Evolutionary conservation across 2,113 vertebrate genomes (phyloP).

Genomic region (Petrocephalus zakoni): DNA sequence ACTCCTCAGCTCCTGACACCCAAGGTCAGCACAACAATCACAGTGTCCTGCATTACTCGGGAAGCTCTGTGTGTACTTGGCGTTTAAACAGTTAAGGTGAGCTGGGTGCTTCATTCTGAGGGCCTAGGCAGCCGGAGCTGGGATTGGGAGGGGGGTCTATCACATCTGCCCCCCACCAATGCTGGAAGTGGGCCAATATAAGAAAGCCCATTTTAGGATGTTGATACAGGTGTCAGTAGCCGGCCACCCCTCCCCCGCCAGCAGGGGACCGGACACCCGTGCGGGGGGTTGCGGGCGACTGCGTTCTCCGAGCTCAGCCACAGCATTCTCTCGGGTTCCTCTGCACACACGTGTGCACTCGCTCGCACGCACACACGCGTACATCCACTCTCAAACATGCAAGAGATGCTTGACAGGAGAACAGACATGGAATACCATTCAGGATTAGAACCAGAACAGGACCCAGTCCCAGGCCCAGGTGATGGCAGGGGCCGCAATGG

Average conservation of each 20-base stretch:
- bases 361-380: neutral
- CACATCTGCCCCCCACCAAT: neutral
- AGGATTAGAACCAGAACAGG: too few species aligned
- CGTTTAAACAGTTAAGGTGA: neutral
- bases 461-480: neutral
- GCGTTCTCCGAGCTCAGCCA: neutral
- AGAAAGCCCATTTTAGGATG: slow-evolving; percentile 10
- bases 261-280: neutral
- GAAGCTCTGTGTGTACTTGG: neutral
- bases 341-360: neutral
- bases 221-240: slow-evolving; percentile 27
- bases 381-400: slow-evolving; percentile 22
- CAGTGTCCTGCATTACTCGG: neutral
- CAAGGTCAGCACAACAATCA: neutral
- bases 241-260: neutral
- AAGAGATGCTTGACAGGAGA: slow-evolving; percentile 41
- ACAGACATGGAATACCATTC: slow-evolving; percentile 48
- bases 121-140: neutral
- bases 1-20: neutral
- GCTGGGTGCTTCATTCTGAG: neutral
- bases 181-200: neutral
- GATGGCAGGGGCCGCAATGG: neutral
- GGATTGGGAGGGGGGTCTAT: neutral
- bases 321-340: too few species aligned
- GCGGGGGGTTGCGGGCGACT: neutral